A percentile compares a stretch with the other conserved stretches of the same genome.
phyloP scores from a whole-genome alignment of 2,888 invertebrate species.

The Panzeria rudis region DNA sequence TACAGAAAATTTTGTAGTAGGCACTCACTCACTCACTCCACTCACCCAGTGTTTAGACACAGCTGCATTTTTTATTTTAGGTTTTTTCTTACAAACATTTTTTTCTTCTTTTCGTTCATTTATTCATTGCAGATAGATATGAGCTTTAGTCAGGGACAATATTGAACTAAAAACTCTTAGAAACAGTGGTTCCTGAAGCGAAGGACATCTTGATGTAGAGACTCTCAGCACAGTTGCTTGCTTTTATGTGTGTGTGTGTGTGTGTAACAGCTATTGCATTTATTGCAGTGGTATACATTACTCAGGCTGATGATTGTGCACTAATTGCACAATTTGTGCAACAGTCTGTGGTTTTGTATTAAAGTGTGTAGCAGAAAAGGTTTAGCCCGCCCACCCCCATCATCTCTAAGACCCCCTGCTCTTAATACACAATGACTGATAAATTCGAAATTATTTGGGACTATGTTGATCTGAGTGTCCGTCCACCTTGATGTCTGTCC shows the following conservation, averaged over 20 bases:
- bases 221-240: slow-evolving; percentile 11
- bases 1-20: slow-evolving; percentile 67
- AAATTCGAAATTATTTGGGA: slow-evolving; percentile 61
- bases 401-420: slow-evolving; percentile 20
- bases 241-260: background rate
- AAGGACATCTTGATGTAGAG: slow-evolving; percentile 75
- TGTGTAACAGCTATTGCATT: slow-evolving; percentile 14
- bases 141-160: slow-evolving; percentile 69
- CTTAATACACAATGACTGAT: slow-evolving; percentile 25
- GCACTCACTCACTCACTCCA: slow-evolving; percentile 68
- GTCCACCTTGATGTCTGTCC: slow-evolving; percentile 44
- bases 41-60: slow-evolving; percentile 53
- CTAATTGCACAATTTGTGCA: slow-evolving; percentile 73
- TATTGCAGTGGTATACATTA: slow-evolving; percentile 66
- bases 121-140: slow-evolving; percentile 30
- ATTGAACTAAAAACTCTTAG: slow-evolving; percentile 56
- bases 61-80: slow-evolving; percentile 54
- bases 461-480: slow-evolving; percentile 45
- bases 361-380: slow-evolving; percentile 69
- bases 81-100: background rate
- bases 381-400: slow-evolving; percentile 61
- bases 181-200: slow-evolving; percentile 74
- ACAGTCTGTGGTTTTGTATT: slow-evolving; percentile 63
- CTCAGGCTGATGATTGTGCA: slow-evolving; percentile 72
- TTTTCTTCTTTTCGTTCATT: background rate